Conservation (phyloP, 2,888 invertebrate species). For the Ichneumon xanthorius region DNA sequence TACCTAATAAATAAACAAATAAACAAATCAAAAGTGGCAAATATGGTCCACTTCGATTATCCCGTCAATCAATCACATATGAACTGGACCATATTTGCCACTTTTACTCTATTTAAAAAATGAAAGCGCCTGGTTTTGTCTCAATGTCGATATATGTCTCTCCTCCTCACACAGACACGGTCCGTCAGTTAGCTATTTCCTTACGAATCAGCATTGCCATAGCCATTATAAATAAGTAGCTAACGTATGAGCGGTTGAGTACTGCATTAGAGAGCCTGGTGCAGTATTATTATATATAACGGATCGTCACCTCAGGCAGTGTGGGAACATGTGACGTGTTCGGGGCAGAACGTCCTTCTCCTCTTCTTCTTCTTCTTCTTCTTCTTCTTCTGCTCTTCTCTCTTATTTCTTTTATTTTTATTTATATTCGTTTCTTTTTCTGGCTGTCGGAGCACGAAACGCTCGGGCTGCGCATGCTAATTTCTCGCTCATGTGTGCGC, state of each 20-base stretch:
- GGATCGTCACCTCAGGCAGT: constrained; percentile 41
- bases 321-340: constrained; percentile 55
- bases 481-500: constrained; percentile 22
- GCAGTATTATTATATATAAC: constrained; percentile 2
- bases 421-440: constrained; percentile 21
- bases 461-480: constrained; percentile 32
- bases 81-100: not conserved
- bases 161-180: too few species aligned
- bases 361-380: not conserved
- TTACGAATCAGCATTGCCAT: too few species aligned
- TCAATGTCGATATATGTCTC: too few species aligned
- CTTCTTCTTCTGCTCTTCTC: constrained; percentile 16
- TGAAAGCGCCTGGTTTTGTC: too few species aligned
- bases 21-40: not conserved
- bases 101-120: not conserved
- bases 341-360: constrained; percentile 1
- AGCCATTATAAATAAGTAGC: too few species aligned
- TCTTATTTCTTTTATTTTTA: constrained; percentile 11
- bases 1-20: too few species aligned
- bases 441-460: constrained; percentile 35
- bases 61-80: not conserved
- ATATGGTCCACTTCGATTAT: not conserved
- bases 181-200: too few species aligned
- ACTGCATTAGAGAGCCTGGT: too few species aligned
- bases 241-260: too few species aligned